Evolutionary conservation across 2,888 invertebrate species (phyloP), one percentile per base, ranked within the genome.

Genomic region (Pegoplata infirma): DNA sequence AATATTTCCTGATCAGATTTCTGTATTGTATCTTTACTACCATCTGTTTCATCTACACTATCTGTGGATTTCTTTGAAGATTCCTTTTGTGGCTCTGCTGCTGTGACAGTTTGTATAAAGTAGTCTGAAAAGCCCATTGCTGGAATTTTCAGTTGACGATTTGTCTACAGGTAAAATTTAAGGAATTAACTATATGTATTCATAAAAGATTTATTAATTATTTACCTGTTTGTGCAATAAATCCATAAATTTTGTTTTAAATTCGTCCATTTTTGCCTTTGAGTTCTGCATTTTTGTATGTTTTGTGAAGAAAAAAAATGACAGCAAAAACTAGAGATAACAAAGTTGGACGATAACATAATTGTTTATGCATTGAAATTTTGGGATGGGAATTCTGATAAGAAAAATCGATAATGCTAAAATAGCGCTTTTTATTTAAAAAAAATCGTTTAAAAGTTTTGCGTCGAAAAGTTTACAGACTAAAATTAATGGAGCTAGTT

Each of bases 51-150:
- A 71, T 69, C 64, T 47, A 63, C 36, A 19, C 64, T 49, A 7
- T 47, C 58, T 14, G 59, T 47, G 0, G 19, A 58, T 53, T 71
- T 72, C 16, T 21, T 76, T 67, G 51, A 47, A 28, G 58, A 72
- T 51, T 73, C 68, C 36, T 71, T 49, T 61, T 79, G 76, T 55
- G 85, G 84, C 44, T 86, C 85, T 36, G 84, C 84, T 40, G 84
- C 82, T 53, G 88, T 85, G n/a, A 89, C 87, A 78, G 86, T 87
- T 82, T 90, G 89, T 74, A 90, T 87, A 77, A 89, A 89, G 74
- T 89, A 88, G 81, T 90, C 89, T 17, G 90, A 89, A 84, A 90
- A 90, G 23, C 90, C 90, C 90, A 90, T 90, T 19, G 89, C 86
- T 82, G 90, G 90, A 72, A 90, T 90, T 87, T 88, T 90, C 78